Percentiles rank a stretch among this genome's conserved stretches.
phyloP scores from a whole-genome alignment of 2,888 invertebrate species.

The Synanthedon andrenaeformis region DNA sequence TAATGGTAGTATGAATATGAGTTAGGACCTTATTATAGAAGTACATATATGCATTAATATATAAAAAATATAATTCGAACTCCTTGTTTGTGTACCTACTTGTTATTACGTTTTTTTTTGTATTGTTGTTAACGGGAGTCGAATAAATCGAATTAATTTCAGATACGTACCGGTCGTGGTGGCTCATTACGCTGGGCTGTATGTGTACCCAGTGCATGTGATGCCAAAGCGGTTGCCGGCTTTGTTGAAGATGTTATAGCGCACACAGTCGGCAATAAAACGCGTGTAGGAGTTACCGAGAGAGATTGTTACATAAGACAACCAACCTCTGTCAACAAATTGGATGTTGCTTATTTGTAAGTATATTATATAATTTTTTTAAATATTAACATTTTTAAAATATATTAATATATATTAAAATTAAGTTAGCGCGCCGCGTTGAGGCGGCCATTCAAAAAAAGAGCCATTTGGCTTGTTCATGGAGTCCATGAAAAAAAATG shows the following conservation, averaged over 20 bases:
- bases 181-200: slow-evolving; percentile 73
- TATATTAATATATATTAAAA: neutral
- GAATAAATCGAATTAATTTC: slow-evolving; percentile 5
- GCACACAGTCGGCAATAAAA: slow-evolving; percentile 53
- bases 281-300: slow-evolving; percentile 50
- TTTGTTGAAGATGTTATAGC: slow-evolving; percentile 57
- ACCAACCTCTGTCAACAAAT: slow-evolving; percentile 38
- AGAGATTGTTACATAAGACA: slow-evolving; percentile 60
- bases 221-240: slow-evolving; percentile 56
- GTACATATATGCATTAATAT: too few species aligned
- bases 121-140: too few species aligned
- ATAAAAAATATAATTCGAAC: too few species aligned
- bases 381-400: neutral
- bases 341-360: slow-evolving; percentile 54
- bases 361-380: slow-evolving; percentile 13
- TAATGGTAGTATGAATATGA: too few species aligned
- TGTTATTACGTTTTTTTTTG: too few species aligned
- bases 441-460: too few species aligned
- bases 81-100: too few species aligned
- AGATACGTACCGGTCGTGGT: slow-evolving; percentile 55
- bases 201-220: slow-evolving; percentile 73
- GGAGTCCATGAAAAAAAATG: too few species aligned
- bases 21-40: too few species aligned
- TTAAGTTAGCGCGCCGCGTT: too few species aligned
- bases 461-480: too few species aligned